Evolutionary conservation across 92 coral and sea anemone species (phyloP).

Genomic region (Metridium senile): DNA sequence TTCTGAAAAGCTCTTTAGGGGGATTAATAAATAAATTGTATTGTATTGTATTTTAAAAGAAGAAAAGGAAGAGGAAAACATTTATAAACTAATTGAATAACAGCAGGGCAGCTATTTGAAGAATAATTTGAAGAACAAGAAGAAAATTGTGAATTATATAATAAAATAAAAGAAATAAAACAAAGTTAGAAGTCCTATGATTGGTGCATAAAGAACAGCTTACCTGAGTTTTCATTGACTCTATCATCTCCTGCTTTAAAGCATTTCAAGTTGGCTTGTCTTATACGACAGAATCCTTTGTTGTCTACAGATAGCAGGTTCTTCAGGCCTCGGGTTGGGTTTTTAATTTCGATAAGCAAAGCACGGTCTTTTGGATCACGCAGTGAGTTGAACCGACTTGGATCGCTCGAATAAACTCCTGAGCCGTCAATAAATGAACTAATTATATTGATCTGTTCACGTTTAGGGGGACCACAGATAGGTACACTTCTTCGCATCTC

Average conservation of each 20-base stretch:
- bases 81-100: no score
- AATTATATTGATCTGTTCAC: conserved; percentile 52
- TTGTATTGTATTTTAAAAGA: no score
- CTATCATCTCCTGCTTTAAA: conserved; percentile 64
- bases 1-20: no score
- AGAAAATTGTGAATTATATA: no score
- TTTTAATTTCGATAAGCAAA: conserved; percentile 2
- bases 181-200: no score
- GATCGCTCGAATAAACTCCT: conserved; percentile 22
- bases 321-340: not conserved
- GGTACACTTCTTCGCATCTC: conserved; percentile 34
- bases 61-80: no score
- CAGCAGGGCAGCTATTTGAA: no score
- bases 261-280: conserved; percentile 2
- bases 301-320: conserved; percentile 3
- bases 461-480: not conserved
- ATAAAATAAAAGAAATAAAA: no score
- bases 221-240: conserved; percentile 58
- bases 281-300: not conserved
- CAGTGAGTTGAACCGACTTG: not conserved
- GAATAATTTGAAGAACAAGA: no score
- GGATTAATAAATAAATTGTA: no score
- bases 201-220: not conserved
- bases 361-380: not conserved
- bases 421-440: conserved; percentile 68